Base-by-base conservation (phyloP, 2,888 invertebrate species). In the Epistrophella euchroma region DNA sequence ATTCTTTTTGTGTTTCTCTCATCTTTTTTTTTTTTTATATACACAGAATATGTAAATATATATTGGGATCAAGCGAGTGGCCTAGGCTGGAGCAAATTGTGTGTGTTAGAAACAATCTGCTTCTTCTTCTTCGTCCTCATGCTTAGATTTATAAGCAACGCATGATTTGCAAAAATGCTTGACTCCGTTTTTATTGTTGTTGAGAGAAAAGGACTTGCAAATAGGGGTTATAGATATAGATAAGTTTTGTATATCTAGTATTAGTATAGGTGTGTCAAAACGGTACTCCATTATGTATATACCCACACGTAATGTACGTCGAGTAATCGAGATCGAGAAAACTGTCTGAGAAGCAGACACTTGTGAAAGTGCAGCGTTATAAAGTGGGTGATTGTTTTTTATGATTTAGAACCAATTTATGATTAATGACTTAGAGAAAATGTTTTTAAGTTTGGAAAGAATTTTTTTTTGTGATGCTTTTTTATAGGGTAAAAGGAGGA, bases 291-390 rank as follows among this genome's bases (percentile, higher is more conserved):
- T 32, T 28, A 28, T 17, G 10, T 15, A 35, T n/a, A 15, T 4
- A 22, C 35, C 43, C 22, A 17, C 3, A 32, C 2, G 13, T n/a
- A 10, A 47, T 9, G 5, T 0, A 22, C 32, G 35, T 13, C 35
- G 56, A 64, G 62, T 79, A 76, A 80, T 85, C 79, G 64, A 47
- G 71, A 75, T 75, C 37, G 74, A 66, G 66, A 66, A 75, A 74
- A 56, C 62, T 75, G 84, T 84, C 75, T 79, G 84, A 84, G 79
- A 71, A 71, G 79, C 52, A 52, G 68, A 40, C 52, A 68, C 68
- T 58, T 70, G 35, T 50, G 71, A 71, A 71, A 72, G 55, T 55
- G 28, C 70, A 58, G 35, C 64, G 25, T 68, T 66, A 52, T 62
- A 74, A 72, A 70, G 58, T 70, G 78, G 40, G 45, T 55, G 62